Evolutionary conservation across 2,113 vertebrate species (phyloP), one percentile per base, ranked within the genome.

Genomic region (Felis chaus): DNA sequence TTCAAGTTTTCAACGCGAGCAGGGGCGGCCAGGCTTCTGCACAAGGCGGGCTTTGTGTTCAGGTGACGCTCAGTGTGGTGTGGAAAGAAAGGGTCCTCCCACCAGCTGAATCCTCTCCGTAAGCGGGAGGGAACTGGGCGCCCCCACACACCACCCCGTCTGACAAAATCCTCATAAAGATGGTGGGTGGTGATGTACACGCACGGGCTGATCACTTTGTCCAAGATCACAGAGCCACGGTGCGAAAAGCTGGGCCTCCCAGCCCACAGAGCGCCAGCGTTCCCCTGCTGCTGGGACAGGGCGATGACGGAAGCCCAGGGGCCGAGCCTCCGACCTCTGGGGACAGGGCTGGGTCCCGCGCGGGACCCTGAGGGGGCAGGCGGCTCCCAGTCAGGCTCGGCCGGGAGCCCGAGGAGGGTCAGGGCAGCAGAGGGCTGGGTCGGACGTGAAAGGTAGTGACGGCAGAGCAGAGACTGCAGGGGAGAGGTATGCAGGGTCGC

Each of bases 71-170:
- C 29, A 1, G 8, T 23, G 27, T n/a, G 65, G 45, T 2, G 27
- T 48, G 63, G 33, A n/a, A 65, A 21, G 83, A 31, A 50, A 48
- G 33, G 41, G 63, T 81, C 41, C 65, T 21, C 0, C 0, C 2
- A 69, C 83, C 13, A 15, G 41, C 31, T n/a, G 65, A 50, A 5
- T n/a, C 45, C 41, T n/a, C 65, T 86, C n/a, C 11, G 31, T 50
- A 7, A 27, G 45, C 0, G 13, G 27, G 65, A n/a, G 33, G 55
- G 41, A 61, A 18, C 53, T 3, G 0, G 33, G 7, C 48, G 39
- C 29, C 6, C 12, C 39, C 41, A 7, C 3, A 1, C 0, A n/a
- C 6, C 48, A 16, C 14, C 69, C 63, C 1, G 0, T 39, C 76
- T 45, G 8, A 36, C 27, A 55, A 74, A 7, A 76, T 3, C 48